Conservation (phyloP, 1,140 invertebrate genomes). For the Drosophila varians region DNA sequence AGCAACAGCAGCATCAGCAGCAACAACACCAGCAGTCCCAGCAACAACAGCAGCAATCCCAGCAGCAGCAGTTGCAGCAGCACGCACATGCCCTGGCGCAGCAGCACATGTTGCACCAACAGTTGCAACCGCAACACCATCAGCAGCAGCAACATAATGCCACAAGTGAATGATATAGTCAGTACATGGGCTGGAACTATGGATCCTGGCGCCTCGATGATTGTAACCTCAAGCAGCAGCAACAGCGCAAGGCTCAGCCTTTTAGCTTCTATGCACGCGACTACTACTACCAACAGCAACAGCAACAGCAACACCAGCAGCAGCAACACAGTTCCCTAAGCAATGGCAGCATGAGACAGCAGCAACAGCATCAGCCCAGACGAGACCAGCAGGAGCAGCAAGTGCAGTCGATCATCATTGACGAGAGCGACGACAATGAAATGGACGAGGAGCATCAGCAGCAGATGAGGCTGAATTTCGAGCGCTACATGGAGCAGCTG, state of each 20-base stretch:
- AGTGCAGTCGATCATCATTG: slow-evolving; percentile 65
- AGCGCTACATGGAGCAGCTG: slow-evolving; percentile 70
- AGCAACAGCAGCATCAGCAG: slow-evolving; percentile 74
- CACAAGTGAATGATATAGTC: slow-evolving; percentile 83
- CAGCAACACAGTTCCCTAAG: slow-evolving; percentile 42
- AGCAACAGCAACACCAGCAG: slow-evolving; percentile 34
- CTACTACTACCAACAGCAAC: slow-evolving; percentile 48
- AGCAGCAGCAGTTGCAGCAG: slow-evolving; percentile 63
- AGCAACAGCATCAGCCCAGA: slow-evolving; percentile 19
- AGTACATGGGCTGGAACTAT: slow-evolving; percentile 78
- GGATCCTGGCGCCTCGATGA: slow-evolving; percentile 71
- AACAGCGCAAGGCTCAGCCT: slow-evolving; percentile 42
- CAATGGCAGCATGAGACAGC: slow-evolving; percentile 58
- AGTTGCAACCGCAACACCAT: slow-evolving; percentile 69
- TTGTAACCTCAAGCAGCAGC: slow-evolving; percentile 53
- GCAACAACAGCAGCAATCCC: slow-evolving; percentile 58
- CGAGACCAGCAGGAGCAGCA: slow-evolving; percentile 16
- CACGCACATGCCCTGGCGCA: slow-evolving; percentile 83
- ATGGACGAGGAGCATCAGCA: slow-evolving; percentile 49
- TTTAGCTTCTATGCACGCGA: slow-evolving; percentile 58
- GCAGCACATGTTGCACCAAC: slow-evolving; percentile 69
- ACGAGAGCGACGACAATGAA: slow-evolving; percentile 72
- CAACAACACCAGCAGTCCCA: slow-evolving; percentile 79
- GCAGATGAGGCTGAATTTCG: slow-evolving; percentile 58
- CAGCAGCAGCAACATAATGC: slow-evolving; percentile 78